Evolutionary conservation across 2,113 vertebrate species (phyloP), one percentile per base, ranked within the genome.

Genomic region (Hippopotamus amphibius): DNA sequence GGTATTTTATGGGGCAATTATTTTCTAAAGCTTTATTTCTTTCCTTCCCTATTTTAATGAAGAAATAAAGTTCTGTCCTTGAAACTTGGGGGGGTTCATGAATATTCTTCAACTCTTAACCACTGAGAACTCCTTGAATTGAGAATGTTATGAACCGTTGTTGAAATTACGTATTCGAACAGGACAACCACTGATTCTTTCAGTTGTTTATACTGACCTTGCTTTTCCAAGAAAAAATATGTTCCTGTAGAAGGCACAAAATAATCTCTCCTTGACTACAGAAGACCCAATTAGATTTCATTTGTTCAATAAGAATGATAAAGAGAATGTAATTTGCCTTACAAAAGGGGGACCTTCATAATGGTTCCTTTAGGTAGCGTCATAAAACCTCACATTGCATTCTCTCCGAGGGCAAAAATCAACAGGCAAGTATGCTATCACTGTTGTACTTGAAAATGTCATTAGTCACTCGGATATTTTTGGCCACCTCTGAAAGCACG

Each of bases 251-350:
- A 95, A 82, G 92, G 61, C 65, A 30, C 59, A 16, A 33, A 43
- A 2, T 69, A 97, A 95, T 95, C 84, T 96, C 93, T 92, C 90
- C 92, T 97, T 85, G 87, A 95, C 97, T 97, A 93, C 55, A 96
- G 96, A 98, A 98, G 89, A 94, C 74, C 90, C 97, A 97, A 97
- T 98, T 98, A 98, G 59, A 37, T 43, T 94, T 97, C 90, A 98
- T 97, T 95, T 97, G 83, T 88, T 88, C 65, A 77, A 95, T 95
- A 79, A 88, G 48, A 48, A 93, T 96, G 95, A 97, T 97, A 92
- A 98, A 94, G 85, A 97, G 85, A 96, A 97, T 97, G 97, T 92
- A 97, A 98, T 98, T 98, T 97, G 94, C 93, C 97, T 97, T 74
- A 1, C 88, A 97, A 95, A 98, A 96, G 7, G 59, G 43, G 90